A percentile compares a stretch with the other conserved stretches of the same genome.
These are phyloP conservation scores for Falco naumanni DNA, from an alignment of 2,797 vertebrate genomes.

Conservation along the genomic window DNA sequence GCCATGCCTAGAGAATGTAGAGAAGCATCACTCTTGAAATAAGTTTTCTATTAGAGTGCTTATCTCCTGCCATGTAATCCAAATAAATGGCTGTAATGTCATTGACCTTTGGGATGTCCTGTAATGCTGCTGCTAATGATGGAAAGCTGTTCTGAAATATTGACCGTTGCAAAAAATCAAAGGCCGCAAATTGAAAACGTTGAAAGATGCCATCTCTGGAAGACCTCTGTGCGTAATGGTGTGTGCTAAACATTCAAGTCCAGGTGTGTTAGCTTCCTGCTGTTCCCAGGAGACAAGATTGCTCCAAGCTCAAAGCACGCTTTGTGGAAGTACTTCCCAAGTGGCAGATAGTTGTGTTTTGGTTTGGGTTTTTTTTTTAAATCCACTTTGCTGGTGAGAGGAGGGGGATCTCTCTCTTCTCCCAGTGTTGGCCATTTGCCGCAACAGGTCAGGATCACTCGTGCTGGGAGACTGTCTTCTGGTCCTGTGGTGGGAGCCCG, in stretches of 20 bases:
- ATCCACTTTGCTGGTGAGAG: background rate
- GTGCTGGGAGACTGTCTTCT: background rate
- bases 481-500: background rate
- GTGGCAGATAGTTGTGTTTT: background rate
- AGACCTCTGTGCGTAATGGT: background rate
- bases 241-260: background rate
- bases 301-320: background rate
- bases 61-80: slow-evolving; percentile 32
- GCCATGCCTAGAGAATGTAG: background rate
- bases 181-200: slow-evolving; percentile 17
- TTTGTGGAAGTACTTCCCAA: background rate
- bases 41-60: slow-evolving; percentile 12
- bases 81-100: background rate
- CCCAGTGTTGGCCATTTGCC: background rate
- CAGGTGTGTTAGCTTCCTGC: background rate
- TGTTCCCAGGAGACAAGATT: background rate
- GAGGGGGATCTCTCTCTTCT: background rate
- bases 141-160: slow-evolving; percentile 31
- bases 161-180: background rate
- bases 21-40: background rate
- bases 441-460: fast-evolving
- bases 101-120: slow-evolving; percentile 30
- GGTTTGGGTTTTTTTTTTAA: background rate
- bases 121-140: slow-evolving; percentile 4
- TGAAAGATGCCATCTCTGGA: background rate